Evolutionary conservation across 2,113 vertebrate species (phyloP), one percentile per base, ranked within the genome.

Genomic region (Mungos mungo): DNA sequence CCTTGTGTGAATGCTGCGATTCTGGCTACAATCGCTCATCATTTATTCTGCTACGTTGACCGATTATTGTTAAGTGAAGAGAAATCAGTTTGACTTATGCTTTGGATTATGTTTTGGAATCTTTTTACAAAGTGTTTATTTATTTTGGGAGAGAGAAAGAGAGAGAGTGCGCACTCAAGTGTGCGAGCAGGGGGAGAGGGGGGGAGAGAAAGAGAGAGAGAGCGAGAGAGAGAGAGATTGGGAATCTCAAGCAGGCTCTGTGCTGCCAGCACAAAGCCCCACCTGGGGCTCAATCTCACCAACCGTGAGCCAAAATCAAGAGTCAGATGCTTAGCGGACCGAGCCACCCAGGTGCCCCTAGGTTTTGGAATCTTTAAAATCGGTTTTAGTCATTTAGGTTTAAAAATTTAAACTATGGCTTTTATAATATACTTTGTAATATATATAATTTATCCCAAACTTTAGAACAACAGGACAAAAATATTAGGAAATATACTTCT

Each of bases 381-480:
- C 15, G 63, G 29, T 93, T 96, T 97, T 71, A 86, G 45, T 76
- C 72, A 66, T 50, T 29, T 25, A 52, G 57, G 63, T 88, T 90
- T 80, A 57, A 87, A 92, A 84, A 60, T 60, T 29, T 52, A 94
- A 74, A 68, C 47, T 25, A 47, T 65, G 77, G 72, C 92, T 82
- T 89, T 92, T 63, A 90, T 86, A 69, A 76, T 25, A 66, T 25
- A 41, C 21, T 72, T 63, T 84, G 35, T 5, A 90, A 83, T 52
- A 47, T 27, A 74, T 27, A 7, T 27, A 25, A 45, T 68, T 82
- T 33, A 82, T 7, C 3, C 33, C 50, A 96, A 86, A 33, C 8
- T 54, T 71, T 68, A 47, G 50, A 80, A 68, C 9, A 72, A 38
- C 38, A 95, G 76, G 52, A 95, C 27, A 81, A 98, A 98, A 97